These are phyloP conservation scores for Pavo muticus DNA, from an alignment of 2,113 vertebrate genomes.

Conservation along the genomic window DNA sequence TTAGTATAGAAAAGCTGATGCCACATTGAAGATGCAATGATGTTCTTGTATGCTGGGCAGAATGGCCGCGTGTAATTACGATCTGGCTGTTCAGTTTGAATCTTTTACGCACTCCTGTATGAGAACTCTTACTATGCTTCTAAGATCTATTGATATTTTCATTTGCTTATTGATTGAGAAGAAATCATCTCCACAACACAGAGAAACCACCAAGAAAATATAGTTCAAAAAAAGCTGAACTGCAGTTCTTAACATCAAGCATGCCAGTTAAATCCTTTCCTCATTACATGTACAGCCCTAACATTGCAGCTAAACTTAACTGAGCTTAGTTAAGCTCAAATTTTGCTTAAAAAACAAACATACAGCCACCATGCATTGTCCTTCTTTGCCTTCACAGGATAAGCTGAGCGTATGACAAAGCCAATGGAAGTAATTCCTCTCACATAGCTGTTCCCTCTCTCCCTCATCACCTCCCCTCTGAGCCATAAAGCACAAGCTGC, in stretches of 20 bases:
- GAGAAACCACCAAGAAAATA: neutral
- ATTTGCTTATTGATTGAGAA: neutral
- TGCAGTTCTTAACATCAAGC: neutral
- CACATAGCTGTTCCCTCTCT: rapidly evolving
- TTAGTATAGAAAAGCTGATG: neutral
- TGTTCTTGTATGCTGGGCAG: neutral
- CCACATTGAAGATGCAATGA: neutral
- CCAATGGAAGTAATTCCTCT: neutral
- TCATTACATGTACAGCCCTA: neutral
- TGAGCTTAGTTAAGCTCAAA: neutral
- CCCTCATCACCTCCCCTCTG: neutral
- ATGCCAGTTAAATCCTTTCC: neutral
- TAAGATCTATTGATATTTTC: neutral
- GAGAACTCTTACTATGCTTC: neutral
- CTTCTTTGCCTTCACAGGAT: neutral
- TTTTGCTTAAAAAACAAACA: neutral
- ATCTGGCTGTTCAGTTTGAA: neutral
- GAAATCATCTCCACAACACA: neutral
- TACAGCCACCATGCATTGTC: neutral
- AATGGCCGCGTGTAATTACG: neutral
- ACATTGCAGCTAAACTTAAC: neutral
- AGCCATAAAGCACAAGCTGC: neutral
- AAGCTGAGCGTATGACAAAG: neutral
- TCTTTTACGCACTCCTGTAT: neutral
- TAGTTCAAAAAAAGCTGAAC: neutral